Conservation (phyloP, 2,113 vertebrate species). For the Athene noctua region DNA sequence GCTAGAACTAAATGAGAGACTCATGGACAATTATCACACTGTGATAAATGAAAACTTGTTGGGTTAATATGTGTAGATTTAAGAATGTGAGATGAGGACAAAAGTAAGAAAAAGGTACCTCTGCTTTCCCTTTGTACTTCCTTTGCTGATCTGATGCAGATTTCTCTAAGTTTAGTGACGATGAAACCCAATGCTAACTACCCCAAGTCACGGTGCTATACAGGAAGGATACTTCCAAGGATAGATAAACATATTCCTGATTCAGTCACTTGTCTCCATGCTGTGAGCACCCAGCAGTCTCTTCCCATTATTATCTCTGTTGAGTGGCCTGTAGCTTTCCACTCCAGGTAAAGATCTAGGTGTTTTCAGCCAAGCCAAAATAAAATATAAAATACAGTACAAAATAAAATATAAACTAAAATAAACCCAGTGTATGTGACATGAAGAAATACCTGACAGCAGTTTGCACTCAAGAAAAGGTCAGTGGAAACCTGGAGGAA, state of each 20-base stretch:
- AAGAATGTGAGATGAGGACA: background rate
- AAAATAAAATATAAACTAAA: background rate
- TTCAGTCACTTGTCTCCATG: background rate
- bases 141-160: background rate
- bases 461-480: background rate
- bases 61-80: background rate
- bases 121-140: background rate
- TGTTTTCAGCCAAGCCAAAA: background rate
- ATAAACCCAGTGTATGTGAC: background rate
- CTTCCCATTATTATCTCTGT: background rate
- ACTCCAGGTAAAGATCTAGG: background rate
- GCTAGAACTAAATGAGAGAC: background rate
- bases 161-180: background rate
- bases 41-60: background rate
- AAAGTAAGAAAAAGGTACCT: background rate
- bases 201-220: background rate
- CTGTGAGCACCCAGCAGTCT: background rate
- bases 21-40: no score
- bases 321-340: background rate
- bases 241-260: background rate
- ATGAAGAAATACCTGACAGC: background rate
- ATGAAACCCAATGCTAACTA: background rate
- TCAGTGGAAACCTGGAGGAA: background rate
- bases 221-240: background rate
- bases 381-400: background rate